phyloP scores from a whole-genome alignment of 2,113 vertebrate genomes.

The Rhodinocichla rosea region DNA sequence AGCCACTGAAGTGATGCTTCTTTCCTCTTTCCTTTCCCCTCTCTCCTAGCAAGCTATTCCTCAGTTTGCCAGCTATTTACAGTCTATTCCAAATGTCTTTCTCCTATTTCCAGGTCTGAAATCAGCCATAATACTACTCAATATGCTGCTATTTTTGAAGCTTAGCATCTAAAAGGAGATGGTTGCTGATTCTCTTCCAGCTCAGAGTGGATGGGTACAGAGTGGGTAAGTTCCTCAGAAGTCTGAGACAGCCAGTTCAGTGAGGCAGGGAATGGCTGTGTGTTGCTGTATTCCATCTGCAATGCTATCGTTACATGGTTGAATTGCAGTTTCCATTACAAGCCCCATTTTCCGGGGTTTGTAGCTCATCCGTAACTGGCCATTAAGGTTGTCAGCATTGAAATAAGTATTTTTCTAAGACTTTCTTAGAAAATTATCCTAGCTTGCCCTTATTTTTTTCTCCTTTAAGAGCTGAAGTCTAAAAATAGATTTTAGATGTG shows the following conservation, averaged over 20 bases:
- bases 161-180: background rate
- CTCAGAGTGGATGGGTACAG: background rate
- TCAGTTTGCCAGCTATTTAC: background rate
- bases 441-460: background rate
- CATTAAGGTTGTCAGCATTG: slow-evolving; percentile 32
- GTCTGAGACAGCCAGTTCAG: background rate
- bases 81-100: background rate
- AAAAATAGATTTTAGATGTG: slow-evolving; percentile 41
- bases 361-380: slow-evolving; percentile 1
- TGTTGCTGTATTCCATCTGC: background rate
- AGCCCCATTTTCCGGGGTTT: slow-evolving; percentile 22
- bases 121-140: background rate
- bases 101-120: background rate
- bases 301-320: background rate
- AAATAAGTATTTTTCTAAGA: slow-evolving; percentile 25
- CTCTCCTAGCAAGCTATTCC: background rate
- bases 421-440: slow-evolving; percentile 9
- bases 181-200: slow-evolving; percentile 1
- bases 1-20: background rate
- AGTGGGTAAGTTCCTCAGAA: background rate
- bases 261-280: background rate
- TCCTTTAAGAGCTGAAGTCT: background rate
- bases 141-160: background rate
- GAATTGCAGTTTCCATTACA: slow-evolving; percentile 33
- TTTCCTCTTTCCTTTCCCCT: background rate